A percentile compares a stretch with the other conserved stretches of the same genome.
Evolutionary conservation across 2,888 invertebrate species (phyloP).

Genomic region (Euplagia quadripunctaria): DNA sequence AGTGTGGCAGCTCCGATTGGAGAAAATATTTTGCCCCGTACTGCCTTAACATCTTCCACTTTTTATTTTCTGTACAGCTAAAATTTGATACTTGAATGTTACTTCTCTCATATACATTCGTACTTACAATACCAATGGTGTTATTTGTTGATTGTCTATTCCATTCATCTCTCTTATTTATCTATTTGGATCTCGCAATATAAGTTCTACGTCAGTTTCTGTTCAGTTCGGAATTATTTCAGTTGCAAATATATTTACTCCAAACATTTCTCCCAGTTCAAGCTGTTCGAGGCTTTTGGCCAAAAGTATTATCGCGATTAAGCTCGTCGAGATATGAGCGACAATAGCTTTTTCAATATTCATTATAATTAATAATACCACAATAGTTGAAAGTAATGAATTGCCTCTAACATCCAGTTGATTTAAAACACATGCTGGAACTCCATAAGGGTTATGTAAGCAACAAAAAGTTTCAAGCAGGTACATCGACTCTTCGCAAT

Average conservation of each 20-base stretch:
- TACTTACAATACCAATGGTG: neutral
- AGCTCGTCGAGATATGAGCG: neutral
- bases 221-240: too few species aligned
- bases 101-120: too few species aligned
- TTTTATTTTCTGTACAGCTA: too few species aligned
- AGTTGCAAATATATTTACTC: neutral
- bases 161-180: too few species aligned
- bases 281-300: neutral
- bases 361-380: neutral
- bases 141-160: too few species aligned
- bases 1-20: neutral
- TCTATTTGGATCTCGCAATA: too few species aligned
- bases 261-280: neutral
- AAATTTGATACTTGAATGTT: too few species aligned
- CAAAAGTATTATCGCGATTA: neutral
- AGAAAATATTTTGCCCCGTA: neutral
- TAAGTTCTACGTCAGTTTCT: too few species aligned
- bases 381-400: neutral
- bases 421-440: neutral
- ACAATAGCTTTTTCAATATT: neutral
- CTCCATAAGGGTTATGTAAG: constrained; percentile 4
- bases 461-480: neutral
- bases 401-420: neutral
- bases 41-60: neutral
- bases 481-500: constrained; percentile 4